A percentile compares a stretch with the other conserved stretches of the same genome.
phyloP scores from a whole-genome alignment of 2,888 invertebrate species.

The Drosophila buzzatii region DNA sequence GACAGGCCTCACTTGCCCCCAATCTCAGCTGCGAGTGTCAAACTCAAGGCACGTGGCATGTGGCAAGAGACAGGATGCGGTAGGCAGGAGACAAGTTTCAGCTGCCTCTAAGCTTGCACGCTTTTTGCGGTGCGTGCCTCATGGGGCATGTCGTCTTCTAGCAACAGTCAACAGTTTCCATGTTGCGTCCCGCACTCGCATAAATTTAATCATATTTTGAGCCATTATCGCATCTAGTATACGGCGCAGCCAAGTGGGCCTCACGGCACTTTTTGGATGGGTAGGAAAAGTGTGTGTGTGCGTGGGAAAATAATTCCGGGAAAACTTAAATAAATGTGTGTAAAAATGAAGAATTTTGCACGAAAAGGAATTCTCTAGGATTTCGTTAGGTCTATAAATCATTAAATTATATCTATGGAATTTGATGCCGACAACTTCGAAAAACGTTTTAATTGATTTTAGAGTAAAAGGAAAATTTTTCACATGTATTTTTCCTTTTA shows the following conservation, averaged over 20 bases:
- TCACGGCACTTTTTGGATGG: constrained; percentile 18
- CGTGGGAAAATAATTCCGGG: constrained; percentile 6
- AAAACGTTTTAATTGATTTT: neutral
- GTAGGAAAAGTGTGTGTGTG: neutral
- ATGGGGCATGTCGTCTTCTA: constrained; percentile 41
- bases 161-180: constrained; percentile 55
- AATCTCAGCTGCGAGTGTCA: constrained; percentile 50
- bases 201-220: constrained; percentile 69
- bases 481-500: neutral
- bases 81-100: constrained; percentile 24
- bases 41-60: constrained; percentile 34
- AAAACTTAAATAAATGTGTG: constrained; percentile 6
- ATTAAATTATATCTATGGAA: neutral
- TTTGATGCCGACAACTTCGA: neutral
- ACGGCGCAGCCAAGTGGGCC: neutral
- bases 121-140: constrained; percentile 27
- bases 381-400: neutral
- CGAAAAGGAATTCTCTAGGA: neutral
- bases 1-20: constrained; percentile 19
- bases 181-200: constrained; percentile 62
- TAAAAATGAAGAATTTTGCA: neutral
- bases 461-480: neutral
- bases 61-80: constrained; percentile 8
- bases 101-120: constrained; percentile 35
- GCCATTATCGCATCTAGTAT: constrained; percentile 20